Base-by-base conservation (phyloP, 2,888 invertebrate genomes). In the Drosophila buzzatii region DNA sequence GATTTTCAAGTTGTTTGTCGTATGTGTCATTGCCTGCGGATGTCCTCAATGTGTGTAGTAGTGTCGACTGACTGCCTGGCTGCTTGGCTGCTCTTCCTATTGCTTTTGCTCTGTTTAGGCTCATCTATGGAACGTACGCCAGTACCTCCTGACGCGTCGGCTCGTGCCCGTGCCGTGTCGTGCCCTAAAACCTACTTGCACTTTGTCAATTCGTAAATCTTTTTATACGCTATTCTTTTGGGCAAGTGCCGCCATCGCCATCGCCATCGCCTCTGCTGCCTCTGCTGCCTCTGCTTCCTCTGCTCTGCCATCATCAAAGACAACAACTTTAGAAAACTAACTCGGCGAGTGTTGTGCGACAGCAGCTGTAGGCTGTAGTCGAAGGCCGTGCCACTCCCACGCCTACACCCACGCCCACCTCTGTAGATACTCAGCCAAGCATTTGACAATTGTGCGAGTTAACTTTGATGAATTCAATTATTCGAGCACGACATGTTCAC, bases 391-490 rank as follows among this genome's bases (percentile, higher is more conserved):
- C 12, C 49, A 18, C 14, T 23, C 42, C 37, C 33, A 5, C 12
- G 7, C 44, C 1, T 14, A 4, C 37, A 37, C 14, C 37, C 14
- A 33, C 33, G 33, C 6, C 39, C 39, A 16, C 16, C 14, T 7
- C 16, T 39, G 12, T 12, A 27, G 27, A 27, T 27, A 14, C 3
- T 56, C 55, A 52, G 14, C 18, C 64, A 71, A 72, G 63, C 70
- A 65, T 79, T 77, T 81, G 75, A 77, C 90, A 90, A 86, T 86
- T 86, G 90, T 81, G 84, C 81, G 79, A 89, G 86, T 90, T 90
- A 86, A 89, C 90, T 86, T 86, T 90, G 86, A 86, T 86, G 86
- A 86, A 86, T 90, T 90, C 90, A 86, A 86, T 86, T 86, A 86
- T 86, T 79, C 47, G 79, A 74, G 85, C 75, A 81, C 75, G 70